Percentiles rank a stretch among this genome's conserved stretches.
Evolutionary conservation across 2,113 vertebrate species (phyloP).

Genomic region (Toxotes chatareus): DNA sequence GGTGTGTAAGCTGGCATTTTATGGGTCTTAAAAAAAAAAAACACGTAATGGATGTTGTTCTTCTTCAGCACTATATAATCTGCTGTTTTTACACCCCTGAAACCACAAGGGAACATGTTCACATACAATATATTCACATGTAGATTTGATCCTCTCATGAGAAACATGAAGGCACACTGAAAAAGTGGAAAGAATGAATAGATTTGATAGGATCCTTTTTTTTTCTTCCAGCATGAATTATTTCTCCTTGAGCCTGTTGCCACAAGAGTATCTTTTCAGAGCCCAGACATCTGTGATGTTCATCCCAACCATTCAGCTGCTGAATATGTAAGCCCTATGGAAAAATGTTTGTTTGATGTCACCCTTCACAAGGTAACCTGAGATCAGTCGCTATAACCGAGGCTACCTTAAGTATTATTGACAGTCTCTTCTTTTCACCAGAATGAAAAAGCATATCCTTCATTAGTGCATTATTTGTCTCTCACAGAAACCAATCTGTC

Average conservation of each 20-base stretch:
- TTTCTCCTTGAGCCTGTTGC: slow-evolving; percentile 14
- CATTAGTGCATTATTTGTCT: background rate
- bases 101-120: background rate
- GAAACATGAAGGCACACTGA: background rate
- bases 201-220: background rate
- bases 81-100: background rate
- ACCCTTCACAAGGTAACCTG: slow-evolving; percentile 19
- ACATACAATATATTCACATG: slow-evolving; percentile 4
- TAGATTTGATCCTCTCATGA: background rate
- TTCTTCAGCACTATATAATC: background rate
- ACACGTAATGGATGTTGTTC: background rate
- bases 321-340: slow-evolving; percentile 12
- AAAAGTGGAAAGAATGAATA: slow-evolving; percentile 7
- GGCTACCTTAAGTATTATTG: background rate
- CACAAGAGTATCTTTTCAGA: slow-evolving; percentile 10
- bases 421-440: slow-evolving; percentile 34
- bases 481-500: background rate
- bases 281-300: slow-evolving; percentile 9
- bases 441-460: slow-evolving; percentile 9
- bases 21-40: background rate
- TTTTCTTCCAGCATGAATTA: background rate
- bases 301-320: slow-evolving; percentile 11
- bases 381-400: slow-evolving; percentile 11
- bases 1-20: slow-evolving; percentile 20
- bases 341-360: slow-evolving; percentile 17